A percentile compares a stretch with the other conserved stretches of the same genome.
phyloP scores from a whole-genome alignment of 2,113 vertebrate species.

The Scartelaos histophorus region DNA sequence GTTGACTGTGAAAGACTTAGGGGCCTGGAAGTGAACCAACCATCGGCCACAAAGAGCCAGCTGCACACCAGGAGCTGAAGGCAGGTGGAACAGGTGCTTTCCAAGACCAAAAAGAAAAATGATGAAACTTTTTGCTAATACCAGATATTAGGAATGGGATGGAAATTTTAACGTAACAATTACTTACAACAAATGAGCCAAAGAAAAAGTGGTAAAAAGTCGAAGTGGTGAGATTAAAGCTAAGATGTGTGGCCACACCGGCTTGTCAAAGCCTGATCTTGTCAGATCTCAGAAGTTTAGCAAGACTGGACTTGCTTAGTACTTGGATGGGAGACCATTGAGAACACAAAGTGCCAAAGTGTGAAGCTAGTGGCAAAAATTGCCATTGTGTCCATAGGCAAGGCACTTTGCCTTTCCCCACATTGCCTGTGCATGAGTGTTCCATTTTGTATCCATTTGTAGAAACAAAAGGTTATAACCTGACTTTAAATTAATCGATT shows the following conservation, averaged over 20 bases:
- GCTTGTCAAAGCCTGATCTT: no score
- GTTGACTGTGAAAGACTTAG: slow-evolving; percentile 37
- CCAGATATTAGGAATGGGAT: slow-evolving; percentile 44
- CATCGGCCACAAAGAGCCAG: slow-evolving; percentile 38
- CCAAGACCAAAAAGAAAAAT: slow-evolving; percentile 24
- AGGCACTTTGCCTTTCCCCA: no score
- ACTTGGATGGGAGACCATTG: no score
- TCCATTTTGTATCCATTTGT: no score
- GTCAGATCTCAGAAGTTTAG: no score
- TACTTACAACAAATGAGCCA: slow-evolving; percentile 47
- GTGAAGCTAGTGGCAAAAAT: no score
- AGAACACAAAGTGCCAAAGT: no score
- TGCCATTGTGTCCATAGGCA: no score
- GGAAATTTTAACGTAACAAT: slow-evolving; percentile 53
- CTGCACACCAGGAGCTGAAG: slow-evolving; percentile 65
- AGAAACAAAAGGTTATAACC: no score
- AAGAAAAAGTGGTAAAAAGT: slow-evolving; percentile 52
- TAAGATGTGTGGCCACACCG: slow-evolving; percentile 15
- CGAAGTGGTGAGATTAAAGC: slow-evolving; percentile 60
- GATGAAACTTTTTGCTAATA: slow-evolving; percentile 41
- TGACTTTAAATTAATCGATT: no score
- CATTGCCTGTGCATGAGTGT: no score
- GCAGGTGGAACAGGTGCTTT: slow-evolving; percentile 70
- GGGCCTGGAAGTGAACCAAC: slow-evolving; percentile 52
- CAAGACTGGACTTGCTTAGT: no score